Evolutionary conservation across 2,113 vertebrate species (phyloP).

Genomic region (Anser cygnoides): DNA sequence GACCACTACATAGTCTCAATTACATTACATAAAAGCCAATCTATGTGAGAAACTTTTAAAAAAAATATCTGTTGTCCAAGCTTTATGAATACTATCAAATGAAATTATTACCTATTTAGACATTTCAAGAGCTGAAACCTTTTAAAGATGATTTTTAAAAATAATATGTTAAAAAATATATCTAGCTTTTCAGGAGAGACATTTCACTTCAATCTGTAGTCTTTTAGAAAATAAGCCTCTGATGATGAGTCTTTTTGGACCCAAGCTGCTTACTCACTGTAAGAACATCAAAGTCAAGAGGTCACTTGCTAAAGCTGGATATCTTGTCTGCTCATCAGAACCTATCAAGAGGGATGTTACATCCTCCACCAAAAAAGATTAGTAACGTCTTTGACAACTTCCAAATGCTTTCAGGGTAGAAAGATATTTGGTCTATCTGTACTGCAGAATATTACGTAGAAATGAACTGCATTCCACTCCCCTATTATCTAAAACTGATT

Average conservation of each 20-base stretch:
- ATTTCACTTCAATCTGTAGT: background rate
- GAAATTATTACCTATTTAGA: background rate
- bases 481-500: background rate
- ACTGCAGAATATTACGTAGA: background rate
- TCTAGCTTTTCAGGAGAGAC: background rate
- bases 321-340: background rate
- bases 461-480: background rate
- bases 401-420: background rate
- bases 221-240: background rate
- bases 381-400: background rate
- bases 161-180: background rate
- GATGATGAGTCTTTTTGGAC: background rate
- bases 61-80: background rate
- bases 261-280: background rate
- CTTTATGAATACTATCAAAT: background rate
- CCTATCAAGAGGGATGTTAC: background rate
- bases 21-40: background rate
- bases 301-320: background rate
- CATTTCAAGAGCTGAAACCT: background rate
- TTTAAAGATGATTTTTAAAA: background rate
- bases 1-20: background rate
- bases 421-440: background rate
- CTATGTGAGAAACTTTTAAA: background rate
- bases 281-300: conserved; percentile 9
- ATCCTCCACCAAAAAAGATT: background rate